A percentile compares a stretch with the other conserved stretches of the same genome.
Evolutionary conservation across 37 sponge, comb jelly and placozoan species (phyloP).

Genomic region (Dysidea cf. avara): DNA sequence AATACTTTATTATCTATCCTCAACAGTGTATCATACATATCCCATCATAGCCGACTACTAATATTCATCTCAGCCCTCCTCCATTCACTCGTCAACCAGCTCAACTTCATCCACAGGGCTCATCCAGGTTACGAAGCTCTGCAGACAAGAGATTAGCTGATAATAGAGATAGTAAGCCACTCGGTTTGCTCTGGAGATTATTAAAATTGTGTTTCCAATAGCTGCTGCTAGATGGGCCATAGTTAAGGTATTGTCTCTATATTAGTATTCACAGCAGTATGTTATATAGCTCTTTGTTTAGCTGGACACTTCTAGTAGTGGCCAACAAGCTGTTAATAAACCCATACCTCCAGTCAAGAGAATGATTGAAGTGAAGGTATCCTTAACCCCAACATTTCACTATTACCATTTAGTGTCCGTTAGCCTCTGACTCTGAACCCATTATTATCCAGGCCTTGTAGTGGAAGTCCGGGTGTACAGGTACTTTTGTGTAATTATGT

Average conservation of each 20-base stretch:
- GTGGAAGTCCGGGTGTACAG: no score
- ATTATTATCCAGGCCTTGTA: no score
- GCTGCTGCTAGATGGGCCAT: slow-evolving; percentile 1
- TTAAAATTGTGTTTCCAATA: neutral
- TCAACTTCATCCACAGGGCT: slow-evolving; percentile 18
- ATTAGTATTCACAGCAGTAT: neutral
- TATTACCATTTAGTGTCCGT: no score
- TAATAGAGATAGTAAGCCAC: slow-evolving; percentile 4
- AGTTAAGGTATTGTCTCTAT: slow-evolving; percentile 2
- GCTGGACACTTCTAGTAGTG: no score
- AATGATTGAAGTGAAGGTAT: no score
- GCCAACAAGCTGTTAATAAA: no score
- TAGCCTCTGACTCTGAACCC: no score
- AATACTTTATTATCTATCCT: neutral
- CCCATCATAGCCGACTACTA: slow-evolving; percentile 67
- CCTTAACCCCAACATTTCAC: no score
- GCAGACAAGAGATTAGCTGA: slow-evolving; percentile 9
- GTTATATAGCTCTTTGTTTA: no score
- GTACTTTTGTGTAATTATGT: no score
- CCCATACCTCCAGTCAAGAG: no score
- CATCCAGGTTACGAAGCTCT: slow-evolving; percentile 7
- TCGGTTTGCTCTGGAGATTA: neutral
- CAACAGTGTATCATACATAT: neutral
- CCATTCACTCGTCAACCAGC: slow-evolving; percentile 56
- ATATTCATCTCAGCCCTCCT: slow-evolving; percentile 75